Base-by-base conservation (phyloP, 2,113 vertebrate genomes). In the Paedocypris sp. region DNA sequence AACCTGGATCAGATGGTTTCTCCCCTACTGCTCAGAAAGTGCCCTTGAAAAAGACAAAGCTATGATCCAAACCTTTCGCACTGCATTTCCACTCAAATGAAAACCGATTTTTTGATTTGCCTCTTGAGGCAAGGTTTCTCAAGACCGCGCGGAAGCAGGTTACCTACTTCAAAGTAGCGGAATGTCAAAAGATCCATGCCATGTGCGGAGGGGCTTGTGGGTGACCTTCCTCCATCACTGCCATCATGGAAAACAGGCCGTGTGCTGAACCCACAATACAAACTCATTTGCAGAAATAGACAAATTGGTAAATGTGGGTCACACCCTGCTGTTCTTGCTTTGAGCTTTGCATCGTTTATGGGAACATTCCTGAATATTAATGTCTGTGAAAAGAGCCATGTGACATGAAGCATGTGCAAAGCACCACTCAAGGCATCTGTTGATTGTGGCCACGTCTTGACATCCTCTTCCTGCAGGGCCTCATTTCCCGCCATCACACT, bases 401-500 rank as follows among this genome's bases (percentile, higher is more conserved):
- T 33, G 19, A 18, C 50, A 33, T 18, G 10, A 39, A 22, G 33
- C 35, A 52, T 60, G 33, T 38, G 36, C 5, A 13, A 8, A 45
- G 41, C 31, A 31, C 18, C 45, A 69, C 65, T 23, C 65, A 47
- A 50, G 49, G 41, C 66, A 61, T 60, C 48, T 53, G 58, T 50
- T 42, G 38, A 62, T 52, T 48, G 20, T 46, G 45, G 43, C 53
- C 9, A 42, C 51, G 56, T 66, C 18, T 38, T 63, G 47, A 13
- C 46, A 48, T 26, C 57, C 35, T 62, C 66, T 23, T 66, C 63
- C 38, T 28, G 15, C 42, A 46, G 47, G 47, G 26, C 57, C 45
- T 71, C 16, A 52, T 48, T 63, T 62, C 15, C 41, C 38, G 28
- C 58, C 52, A 61, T 45, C 51, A 66, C 60, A 56, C 47, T 52